Percentiles rank a stretch among this genome's conserved stretches.
Conservation (phyloP, 2,113 vertebrate genomes). For the Microtus oregoni region DNA sequence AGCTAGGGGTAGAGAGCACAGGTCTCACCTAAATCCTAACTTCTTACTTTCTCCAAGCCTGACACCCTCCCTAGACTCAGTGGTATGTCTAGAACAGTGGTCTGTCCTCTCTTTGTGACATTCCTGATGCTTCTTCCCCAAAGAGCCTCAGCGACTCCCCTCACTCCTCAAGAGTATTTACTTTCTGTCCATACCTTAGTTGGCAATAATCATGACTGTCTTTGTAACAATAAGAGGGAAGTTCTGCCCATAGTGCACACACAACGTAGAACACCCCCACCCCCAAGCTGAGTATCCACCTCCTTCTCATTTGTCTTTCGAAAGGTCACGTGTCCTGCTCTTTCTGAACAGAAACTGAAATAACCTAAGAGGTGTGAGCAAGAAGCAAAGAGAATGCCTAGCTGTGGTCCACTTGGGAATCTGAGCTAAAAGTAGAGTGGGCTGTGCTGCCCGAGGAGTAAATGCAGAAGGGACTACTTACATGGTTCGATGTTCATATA, state of each 20-base stretch:
- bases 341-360: conserved; percentile 34
- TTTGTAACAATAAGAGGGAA: background rate
- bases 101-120: background rate
- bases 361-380: background rate
- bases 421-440: background rate
- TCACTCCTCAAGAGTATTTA: background rate
- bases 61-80: background rate
- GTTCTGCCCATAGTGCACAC: background rate
- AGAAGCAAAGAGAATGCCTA: conserved; percentile 22
- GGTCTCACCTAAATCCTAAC: background rate
- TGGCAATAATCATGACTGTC: background rate
- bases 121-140: background rate
- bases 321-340: conserved; percentile 13
- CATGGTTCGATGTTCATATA: background rate
- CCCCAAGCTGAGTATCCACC: background rate
- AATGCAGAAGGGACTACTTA: background rate
- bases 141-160: background rate
- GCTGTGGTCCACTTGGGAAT: background rate
- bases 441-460: background rate
- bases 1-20: conserved; percentile 31
- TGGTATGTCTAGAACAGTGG: background rate
- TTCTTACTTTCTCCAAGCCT: background rate
- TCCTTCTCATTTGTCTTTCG: conserved; percentile 52
- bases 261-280: background rate
- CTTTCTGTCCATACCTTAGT: background rate